These are phyloP conservation scores for Hyposmocoma kahamanoa DNA, from an alignment of 1,140 invertebrate genomes.

Conservation along the genomic window DNA sequence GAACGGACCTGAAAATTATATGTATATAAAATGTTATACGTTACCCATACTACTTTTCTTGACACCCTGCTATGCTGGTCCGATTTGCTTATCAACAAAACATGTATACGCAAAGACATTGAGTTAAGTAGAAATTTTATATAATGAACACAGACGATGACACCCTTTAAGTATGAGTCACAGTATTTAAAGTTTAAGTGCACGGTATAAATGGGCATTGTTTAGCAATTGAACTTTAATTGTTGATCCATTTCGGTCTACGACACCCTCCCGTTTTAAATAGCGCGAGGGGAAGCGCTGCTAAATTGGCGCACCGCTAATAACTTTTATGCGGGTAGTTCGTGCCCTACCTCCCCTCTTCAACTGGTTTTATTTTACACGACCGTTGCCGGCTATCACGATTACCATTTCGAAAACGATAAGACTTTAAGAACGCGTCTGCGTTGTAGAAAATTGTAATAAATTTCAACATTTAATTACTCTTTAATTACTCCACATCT, in stretches of 20 bases:
- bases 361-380: conserved; percentile 28
- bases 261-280: conserved; percentile 48
- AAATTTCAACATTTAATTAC: conserved; percentile 12
- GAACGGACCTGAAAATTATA: too few species aligned
- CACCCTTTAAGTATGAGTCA: too few species aligned
- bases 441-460: not conserved
- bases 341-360: conserved; percentile 19
- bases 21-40: too few species aligned
- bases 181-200: too few species aligned
- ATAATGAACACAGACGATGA: too few species aligned
- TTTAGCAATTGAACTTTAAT: conserved; percentile 16
- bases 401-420: conserved; percentile 48
- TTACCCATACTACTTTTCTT: too few species aligned
- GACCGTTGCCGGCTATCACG: conserved; percentile 33
- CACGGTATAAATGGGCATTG: too few species aligned
- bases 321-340: conserved; percentile 55
- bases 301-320: conserved; percentile 54
- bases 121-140: too few species aligned
- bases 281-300: conserved; percentile 36
- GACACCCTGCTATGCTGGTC: too few species aligned
- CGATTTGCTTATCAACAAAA: too few species aligned
- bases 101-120: too few species aligned
- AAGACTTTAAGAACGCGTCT: conserved; percentile 31
- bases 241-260: conserved; percentile 36
- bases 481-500: conserved; percentile 4